Percentiles rank a stretch among this genome's conserved stretches.
Evolutionary conservation across 2,113 vertebrate genomes (phyloP).

Genomic region (Odontophorus gujanensis): DNA sequence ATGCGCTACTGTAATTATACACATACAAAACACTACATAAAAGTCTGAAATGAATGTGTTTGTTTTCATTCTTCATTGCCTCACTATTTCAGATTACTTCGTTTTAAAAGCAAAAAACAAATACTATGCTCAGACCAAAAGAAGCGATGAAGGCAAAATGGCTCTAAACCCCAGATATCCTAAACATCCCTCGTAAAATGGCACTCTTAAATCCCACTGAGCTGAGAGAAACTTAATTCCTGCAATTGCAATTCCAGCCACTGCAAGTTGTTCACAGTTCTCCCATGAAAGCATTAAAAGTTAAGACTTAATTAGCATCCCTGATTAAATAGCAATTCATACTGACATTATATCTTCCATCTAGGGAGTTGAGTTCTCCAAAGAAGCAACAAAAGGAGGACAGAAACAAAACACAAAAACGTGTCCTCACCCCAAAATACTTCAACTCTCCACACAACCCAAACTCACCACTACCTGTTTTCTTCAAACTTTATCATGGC

Average conservation of each 20-base stretch:
- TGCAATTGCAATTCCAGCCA: conserved; percentile 29
- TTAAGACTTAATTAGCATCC: conserved; percentile 69
- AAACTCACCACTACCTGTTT: not conserved
- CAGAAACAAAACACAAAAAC: not conserved
- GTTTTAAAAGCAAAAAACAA: not conserved
- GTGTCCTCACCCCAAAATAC: not conserved
- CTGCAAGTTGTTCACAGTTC: conserved; percentile 53
- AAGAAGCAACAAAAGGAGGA: not conserved
- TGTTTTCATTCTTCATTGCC: not conserved
- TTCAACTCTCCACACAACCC: not conserved
- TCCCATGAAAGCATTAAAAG: conserved; percentile 58
- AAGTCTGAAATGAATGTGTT: not conserved
- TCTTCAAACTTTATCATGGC: not conserved
- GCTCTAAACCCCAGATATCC: not conserved
- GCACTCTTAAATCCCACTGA: not conserved
- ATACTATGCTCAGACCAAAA: not conserved
- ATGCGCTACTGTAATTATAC: not conserved
- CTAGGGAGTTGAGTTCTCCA: not conserved
- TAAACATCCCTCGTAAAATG: not conserved
- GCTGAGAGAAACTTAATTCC: conserved; percentile 20
- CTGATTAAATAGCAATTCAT: conserved; percentile 74
- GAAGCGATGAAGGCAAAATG: not conserved
- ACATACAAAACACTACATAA: not conserved
- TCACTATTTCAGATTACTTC: not conserved
- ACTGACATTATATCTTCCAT: conserved; percentile 39